Evolutionary conservation across 2,797 vertebrate species (phyloP), one percentile per base, ranked within the genome.

Genomic region (Sebastes elongatus): DNA sequence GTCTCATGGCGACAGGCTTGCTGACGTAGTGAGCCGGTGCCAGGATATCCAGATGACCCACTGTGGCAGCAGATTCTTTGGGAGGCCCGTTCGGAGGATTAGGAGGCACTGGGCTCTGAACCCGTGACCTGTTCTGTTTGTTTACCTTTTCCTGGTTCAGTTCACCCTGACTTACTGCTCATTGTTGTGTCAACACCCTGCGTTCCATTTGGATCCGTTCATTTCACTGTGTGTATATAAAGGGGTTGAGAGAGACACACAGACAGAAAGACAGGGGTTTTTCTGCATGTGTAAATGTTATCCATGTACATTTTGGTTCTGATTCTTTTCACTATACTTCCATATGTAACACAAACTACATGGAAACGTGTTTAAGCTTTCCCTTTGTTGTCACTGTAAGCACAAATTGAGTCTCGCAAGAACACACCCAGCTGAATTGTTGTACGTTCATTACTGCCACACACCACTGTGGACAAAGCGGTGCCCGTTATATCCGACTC

Each of bases 31-130:
- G 84, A 84, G 57, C 85, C 74, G 63, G 83, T 81, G 78, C 27
- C 87, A 92, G 90, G 91, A 94, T 93, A 94, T 97, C 93, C 92
- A 84, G 82, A 93, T 87, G 87, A 94, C 83, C 90, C 66, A 87
- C 25, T 87, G 95, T 89, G 87, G 92, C 88, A 92, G 84, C 84
- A 75, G 59, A 79, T 92, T 83, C 88, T 89, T 94, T 91, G 78
- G 62, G 83, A 90, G 89, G 86, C 75, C 87, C 84, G 66, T 81
- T 82, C 80, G 71, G 68, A 85, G 88, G 73, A 86, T 89, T 88
- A 86, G 76, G 86, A 92, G 82, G 81, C 87, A 20, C 75, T 52
- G 90, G 84, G 72, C 86, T 74, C 69, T 93, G 93, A 92, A 71
- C 92, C 78, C 62, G 20, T 77, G 73, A 83, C 92, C 91, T 88